These are phyloP conservation scores for Limosa lapponica DNA, from an alignment of 2,797 vertebrate species.

Conservation along the genomic window DNA sequence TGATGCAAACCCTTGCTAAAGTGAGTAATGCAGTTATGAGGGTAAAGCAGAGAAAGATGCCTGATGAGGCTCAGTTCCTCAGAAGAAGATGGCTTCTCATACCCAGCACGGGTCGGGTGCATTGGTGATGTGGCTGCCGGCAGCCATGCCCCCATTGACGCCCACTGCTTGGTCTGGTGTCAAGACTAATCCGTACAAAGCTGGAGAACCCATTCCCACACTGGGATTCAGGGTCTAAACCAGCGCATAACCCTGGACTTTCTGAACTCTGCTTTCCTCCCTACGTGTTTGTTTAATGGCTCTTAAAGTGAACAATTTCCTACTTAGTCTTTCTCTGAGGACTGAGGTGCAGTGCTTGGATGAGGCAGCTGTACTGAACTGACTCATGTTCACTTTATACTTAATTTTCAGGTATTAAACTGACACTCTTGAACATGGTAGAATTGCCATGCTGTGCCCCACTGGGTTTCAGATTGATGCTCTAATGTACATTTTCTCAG, in stretches of 20 bases:
- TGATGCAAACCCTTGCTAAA: fast-evolving
- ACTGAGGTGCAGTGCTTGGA: neutral
- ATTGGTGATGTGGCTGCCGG: fast-evolving
- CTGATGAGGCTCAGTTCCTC: neutral
- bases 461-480: neutral
- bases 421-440: neutral
- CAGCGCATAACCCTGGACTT: neutral
- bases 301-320: neutral
- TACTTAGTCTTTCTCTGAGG: neutral
- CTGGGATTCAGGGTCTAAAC: neutral
- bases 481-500: neutral
- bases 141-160: fast-evolving
- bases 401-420: constrained; percentile 21
- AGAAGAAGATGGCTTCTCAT: neutral
- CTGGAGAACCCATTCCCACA: fast-evolving
- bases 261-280: neutral
- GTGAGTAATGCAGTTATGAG: neutral
- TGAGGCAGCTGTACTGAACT: neutral
- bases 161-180: neutral
- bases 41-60: neutral
- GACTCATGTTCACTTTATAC: neutral
- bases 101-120: fast-evolving
- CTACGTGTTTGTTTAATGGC: fast-evolving
- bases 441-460: neutral
- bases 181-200: neutral